Base-by-base conservation (phyloP, 2,113 vertebrate species). In the Phodopus roborovskii region DNA sequence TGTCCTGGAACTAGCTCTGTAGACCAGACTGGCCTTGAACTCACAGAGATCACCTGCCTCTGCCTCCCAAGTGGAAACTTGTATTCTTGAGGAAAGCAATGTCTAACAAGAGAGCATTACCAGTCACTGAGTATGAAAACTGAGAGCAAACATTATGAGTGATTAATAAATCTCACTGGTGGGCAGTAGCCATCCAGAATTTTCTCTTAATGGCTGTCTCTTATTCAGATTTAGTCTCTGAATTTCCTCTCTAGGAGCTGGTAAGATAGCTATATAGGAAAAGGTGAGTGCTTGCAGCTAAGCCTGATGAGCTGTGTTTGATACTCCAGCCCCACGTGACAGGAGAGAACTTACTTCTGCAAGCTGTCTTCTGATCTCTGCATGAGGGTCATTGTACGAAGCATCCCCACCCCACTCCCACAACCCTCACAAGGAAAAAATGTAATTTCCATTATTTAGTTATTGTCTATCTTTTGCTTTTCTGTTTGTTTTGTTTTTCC, bases 171-270 rank as follows among this genome's bases (percentile, higher is more conserved):
- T 42, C 64, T 66, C 9, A 89, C 58, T 20, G 6, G 22, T 26
- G 45, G n/a, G 68, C 64, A 83, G 50, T 1, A 7, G 62, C 19
- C 50, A 22, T 93, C 20, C 83, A 45, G 50, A 95, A 82, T 73
- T 45, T 24, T 91, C 74, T 83, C 56, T 74, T n/a, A 13, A 3
- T 48, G 56, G 33, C 39, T 88, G 83, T 33, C n/a, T 94, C 45
- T 56, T 48, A 53, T 89, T 93, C 45, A 86, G 30, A 58, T 85
- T 77, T 74, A 73, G 48, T 87, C 71, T 95, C 70, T 75, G 16
- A 82, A 77, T 77, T 42, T 60, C 20, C 5, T 39, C 56, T 20
- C 19, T 26, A 56, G 45, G 74, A 48, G 45, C 45, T 30, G 45
- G 12, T 28, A 53, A 56, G 77, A 79, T 36, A 19, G 1, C 17